Evolutionary conservation across 2,888 invertebrate species (phyloP), one percentile per base, ranked within the genome.

Genomic region (Cheilosia pagana): DNA sequence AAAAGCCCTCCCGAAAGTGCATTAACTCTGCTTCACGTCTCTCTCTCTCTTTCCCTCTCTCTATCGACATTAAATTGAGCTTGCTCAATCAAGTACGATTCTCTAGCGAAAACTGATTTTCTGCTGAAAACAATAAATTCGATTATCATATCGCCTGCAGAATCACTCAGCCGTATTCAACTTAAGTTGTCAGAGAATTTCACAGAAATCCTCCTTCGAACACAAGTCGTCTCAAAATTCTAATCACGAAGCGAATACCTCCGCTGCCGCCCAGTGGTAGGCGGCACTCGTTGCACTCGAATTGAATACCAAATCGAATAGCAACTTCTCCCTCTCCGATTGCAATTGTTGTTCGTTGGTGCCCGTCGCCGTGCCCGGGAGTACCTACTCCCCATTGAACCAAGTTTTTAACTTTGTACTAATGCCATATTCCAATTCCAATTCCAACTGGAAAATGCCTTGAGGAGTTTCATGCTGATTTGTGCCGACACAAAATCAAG

Each of bases 241-340:
- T 35, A 31, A 65, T 53, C 82, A 82, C 78, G 82, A 43, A 60
- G 21, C 2, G 53, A 50, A 67, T 77, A 48, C 41, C 60, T 71
- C 10, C 31, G 2, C 31, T 10, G 10, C 31, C 8, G 31, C 3
- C 50, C 23, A 55, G 65, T 53, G 67, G 77, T 53, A 76, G 65
- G 71, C 59, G 65, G 65, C 59, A 82, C 65, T 76, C 70, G 57
- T 76, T 53, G 59, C 81, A 82, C 77, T 72, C 35, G 41, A n/a
- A 35, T 71, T 55, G 82, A 82, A 82, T 82, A 78, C 72, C 8
- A 72, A 82, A 62, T 74, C 45, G 45, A 55, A 48, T 39, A 28
- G 23, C 43, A 57, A 59, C 59, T 79, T 79, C 57, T 23, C 43
- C 43, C 2, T 43, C 43, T 43, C 8, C 6, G 50, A n/a, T 2